Percentiles rank a stretch among this genome's conserved stretches.
Conservation (phyloP, 2,113 vertebrate species). For the Campylorhamphus procurvoides region DNA sequence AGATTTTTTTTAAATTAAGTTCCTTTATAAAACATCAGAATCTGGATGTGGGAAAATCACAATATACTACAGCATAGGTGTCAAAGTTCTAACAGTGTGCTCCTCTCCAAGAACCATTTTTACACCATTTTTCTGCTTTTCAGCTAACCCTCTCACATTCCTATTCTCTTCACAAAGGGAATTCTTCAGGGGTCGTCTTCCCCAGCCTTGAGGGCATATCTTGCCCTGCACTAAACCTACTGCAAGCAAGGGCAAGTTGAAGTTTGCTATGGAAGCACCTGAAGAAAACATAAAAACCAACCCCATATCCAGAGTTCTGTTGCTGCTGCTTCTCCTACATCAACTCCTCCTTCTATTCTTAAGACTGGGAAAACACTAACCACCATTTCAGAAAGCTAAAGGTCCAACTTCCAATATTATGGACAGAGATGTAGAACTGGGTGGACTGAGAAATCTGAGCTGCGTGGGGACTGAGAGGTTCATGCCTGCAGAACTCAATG, state of each 20-base stretch:
- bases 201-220: neutral
- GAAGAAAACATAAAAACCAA: neutral
- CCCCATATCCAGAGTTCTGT: neutral
- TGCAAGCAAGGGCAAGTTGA: neutral
- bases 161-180: neutral
- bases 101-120: neutral
- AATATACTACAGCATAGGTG: rapidly evolving
- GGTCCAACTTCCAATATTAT: neutral
- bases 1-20: neutral
- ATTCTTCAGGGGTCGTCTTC: neutral
- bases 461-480: neutral
- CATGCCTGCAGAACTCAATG: neutral
- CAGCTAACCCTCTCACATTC: neutral
- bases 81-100: neutral
- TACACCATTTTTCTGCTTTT: neutral
- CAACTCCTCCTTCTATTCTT: neutral
- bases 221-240: neutral
- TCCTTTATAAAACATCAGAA: neutral
- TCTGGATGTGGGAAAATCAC: neutral
- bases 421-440: neutral
- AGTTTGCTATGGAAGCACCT: neutral
- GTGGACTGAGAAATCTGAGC: neutral
- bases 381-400: neutral
- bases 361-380: neutral
- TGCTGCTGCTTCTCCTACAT: neutral